A percentile compares a stretch with the other conserved stretches of the same genome.
Conservation (phyloP, 1,140 invertebrate species). For the Aricia agestis region DNA sequence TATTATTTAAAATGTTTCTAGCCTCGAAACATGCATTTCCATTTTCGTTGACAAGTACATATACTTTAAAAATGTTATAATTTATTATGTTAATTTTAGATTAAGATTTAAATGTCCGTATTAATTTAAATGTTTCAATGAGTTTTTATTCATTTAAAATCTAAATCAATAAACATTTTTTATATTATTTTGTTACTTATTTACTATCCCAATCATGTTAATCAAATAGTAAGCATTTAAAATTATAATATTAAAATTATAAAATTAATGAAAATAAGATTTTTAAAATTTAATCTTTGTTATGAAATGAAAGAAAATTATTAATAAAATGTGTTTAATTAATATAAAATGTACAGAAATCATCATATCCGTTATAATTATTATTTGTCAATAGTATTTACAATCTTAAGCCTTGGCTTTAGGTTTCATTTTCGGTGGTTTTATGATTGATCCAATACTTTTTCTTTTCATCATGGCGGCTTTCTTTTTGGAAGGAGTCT, state of each 20-base stretch:
- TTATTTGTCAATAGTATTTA: not conserved
- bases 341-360: not conserved
- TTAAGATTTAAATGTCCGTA: not conserved
- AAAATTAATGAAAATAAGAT: too few relatives aligned
- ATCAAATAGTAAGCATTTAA: too few relatives aligned
- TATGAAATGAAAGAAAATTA: not conserved
- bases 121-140: not conserved
- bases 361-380: not conserved
- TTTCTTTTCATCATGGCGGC: conserved; percentile 52
- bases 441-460: conserved; percentile 63
- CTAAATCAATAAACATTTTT: conserved; percentile 7
- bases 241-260: too few relatives aligned
- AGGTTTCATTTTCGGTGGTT: conserved; percentile 63
- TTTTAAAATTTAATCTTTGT: not conserved
- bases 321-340: not conserved
- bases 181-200: not conserved
- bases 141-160: not conserved
- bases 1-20: too few relatives aligned
- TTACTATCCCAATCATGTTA: not conserved
- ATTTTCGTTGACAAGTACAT: not conserved
- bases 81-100: too few relatives aligned
- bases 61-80: too few relatives aligned
- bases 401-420: conserved; percentile 19
- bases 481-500: conserved; percentile 49
- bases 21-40: too few relatives aligned